Conservation (phyloP, 2,888 invertebrate species). For the Zele albiditarsus region DNA sequence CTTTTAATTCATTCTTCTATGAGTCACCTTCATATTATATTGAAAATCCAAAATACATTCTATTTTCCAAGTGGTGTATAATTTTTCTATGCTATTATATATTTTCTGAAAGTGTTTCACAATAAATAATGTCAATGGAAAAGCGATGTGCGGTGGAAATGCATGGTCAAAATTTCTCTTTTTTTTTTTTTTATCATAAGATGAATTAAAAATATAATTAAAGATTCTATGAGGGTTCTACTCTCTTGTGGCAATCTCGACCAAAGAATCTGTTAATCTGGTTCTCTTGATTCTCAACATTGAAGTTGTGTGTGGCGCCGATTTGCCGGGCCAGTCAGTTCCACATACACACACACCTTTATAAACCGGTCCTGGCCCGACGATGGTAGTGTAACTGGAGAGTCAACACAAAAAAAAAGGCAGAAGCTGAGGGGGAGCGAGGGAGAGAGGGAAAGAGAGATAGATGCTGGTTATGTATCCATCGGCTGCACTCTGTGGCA, state of each 20-base stretch:
- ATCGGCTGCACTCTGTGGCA: background rate
- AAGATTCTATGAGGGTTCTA: background rate
- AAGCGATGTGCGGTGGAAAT: too few species aligned
- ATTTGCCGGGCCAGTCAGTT: slow-evolving; percentile 40
- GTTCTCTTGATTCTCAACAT: slow-evolving; percentile 3
- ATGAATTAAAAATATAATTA: background rate
- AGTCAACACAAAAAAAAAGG: background rate
- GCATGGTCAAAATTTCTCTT: too few species aligned
- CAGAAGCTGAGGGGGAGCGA: background rate
- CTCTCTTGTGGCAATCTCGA: background rate
- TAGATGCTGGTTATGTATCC: background rate
- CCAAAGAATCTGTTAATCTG: slow-evolving; percentile 11
- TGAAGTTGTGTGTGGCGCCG: slow-evolving; percentile 35
- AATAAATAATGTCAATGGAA: too few species aligned
- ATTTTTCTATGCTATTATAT: too few species aligned
- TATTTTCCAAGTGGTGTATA: too few species aligned
- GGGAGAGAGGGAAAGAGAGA: background rate
- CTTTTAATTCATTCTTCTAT: too few species aligned
- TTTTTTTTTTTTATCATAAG: background rate
- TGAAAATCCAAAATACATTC: too few species aligned
- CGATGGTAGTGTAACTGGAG: slow-evolving; percentile 26
- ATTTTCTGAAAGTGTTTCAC: too few species aligned
- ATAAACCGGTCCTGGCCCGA: slow-evolving; percentile 37
- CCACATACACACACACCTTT: slow-evolving; percentile 34
- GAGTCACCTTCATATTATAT: too few species aligned